A percentile compares a stretch with the other conserved stretches of the same genome.
Evolutionary conservation across 2,888 invertebrate genomes (phyloP).

Genomic region (Amblyteles armatorius): DNA sequence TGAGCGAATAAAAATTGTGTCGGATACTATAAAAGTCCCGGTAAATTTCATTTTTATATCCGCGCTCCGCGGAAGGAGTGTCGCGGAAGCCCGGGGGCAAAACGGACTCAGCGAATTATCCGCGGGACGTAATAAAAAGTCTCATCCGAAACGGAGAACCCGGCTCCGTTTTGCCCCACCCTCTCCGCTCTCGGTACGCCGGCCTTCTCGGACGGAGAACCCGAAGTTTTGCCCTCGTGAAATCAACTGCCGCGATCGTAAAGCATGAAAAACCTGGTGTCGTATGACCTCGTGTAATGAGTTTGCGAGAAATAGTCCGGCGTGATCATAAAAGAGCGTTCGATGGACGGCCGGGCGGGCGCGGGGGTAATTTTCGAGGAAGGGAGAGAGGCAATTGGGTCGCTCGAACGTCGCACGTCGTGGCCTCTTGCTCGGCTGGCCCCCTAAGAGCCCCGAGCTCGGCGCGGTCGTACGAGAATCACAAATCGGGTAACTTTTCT

Average conservation of each 20-base stretch:
- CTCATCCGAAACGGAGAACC: background rate
- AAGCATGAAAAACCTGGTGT: constrained; percentile 65
- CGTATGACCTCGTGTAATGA: constrained; percentile 60
- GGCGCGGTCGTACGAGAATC: constrained; percentile 61
- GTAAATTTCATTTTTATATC: background rate
- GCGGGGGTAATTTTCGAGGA: constrained; percentile 60
- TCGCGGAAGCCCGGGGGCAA: background rate
- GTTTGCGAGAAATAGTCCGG: constrained; percentile 63
- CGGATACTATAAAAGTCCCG: background rate
- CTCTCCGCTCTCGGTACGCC: background rate
- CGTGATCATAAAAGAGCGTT: constrained; percentile 66
- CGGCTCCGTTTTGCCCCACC: background rate
- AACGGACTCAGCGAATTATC: too few species aligned
- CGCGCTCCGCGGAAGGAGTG: background rate
- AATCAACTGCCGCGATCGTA: constrained; percentile 64
- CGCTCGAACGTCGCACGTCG: constrained; percentile 41
- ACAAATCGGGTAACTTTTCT: constrained; percentile 75
- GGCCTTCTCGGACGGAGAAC: background rate
- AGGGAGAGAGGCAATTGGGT: constrained; percentile 61
- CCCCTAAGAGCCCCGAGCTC: constrained; percentile 17
- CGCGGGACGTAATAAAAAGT: background rate
- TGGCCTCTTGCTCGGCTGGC: constrained; percentile 31
- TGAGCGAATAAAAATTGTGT: constrained; percentile 32
- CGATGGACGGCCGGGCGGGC: constrained; percentile 46
- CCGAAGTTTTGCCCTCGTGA: constrained; percentile 58